Conservation (phyloP, 2,888 invertebrate species). For the Dicyrtoma fusca region DNA sequence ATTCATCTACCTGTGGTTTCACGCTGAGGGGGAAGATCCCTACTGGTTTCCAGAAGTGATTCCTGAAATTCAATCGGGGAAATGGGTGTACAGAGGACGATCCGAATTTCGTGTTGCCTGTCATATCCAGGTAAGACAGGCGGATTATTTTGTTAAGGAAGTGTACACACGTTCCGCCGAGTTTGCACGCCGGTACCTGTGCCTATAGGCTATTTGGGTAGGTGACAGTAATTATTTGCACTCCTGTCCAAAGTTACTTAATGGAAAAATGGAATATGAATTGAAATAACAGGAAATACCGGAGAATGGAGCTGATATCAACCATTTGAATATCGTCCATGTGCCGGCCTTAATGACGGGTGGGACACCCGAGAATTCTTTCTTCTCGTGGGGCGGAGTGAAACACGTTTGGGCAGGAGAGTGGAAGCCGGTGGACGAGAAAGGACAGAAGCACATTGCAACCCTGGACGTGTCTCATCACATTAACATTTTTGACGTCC, state of each 20-base stretch:
- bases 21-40: constrained; percentile 68
- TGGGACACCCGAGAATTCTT: constrained; percentile 60
- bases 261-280: background rate
- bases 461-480: constrained; percentile 68
- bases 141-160: background rate
- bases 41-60: constrained; percentile 6
- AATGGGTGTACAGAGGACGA: constrained; percentile 72
- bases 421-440: constrained; percentile 64
- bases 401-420: constrained; percentile 66
- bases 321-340: constrained; percentile 79
- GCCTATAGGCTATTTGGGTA: background rate
- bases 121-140: constrained; percentile 71
- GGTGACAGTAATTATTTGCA: background rate
- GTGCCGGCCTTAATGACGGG: constrained; percentile 66
- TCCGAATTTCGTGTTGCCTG: constrained; percentile 77
- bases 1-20: constrained; percentile 81
- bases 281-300: constrained; percentile 73
- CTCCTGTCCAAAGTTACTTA: background rate
- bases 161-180: too few relatives aligned
- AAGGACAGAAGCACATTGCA: constrained; percentile 68
- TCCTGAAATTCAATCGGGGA: constrained; percentile 63
- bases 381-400: constrained; percentile 61
- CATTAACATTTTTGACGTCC: constrained; percentile 66
- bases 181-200: too few relatives aligned
- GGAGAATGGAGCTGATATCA: constrained; percentile 85